Evolutionary conservation across 1,140 invertebrate species (phyloP).

Genomic region (Cydia amplana): DNA sequence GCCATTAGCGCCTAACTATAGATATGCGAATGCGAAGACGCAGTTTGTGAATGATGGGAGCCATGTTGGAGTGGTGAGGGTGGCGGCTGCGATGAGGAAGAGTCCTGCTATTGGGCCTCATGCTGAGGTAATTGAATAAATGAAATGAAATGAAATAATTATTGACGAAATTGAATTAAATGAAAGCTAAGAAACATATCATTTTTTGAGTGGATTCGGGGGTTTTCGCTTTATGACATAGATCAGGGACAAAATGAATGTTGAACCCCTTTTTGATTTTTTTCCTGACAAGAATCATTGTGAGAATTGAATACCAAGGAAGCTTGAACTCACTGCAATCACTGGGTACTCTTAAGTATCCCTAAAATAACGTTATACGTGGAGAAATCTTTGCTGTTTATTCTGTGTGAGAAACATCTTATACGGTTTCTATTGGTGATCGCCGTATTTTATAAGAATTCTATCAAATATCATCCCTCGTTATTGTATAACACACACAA

Average conservation of each 20-base stretch:
- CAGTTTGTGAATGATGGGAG: slow-evolving; percentile 69
- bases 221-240: no score
- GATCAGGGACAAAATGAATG: no score
- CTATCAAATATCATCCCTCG: background rate
- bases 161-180: background rate
- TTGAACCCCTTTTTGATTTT: no score
- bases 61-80: slow-evolving; percentile 61
- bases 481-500: background rate
- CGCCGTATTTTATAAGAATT: background rate
- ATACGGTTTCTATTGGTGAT: background rate
- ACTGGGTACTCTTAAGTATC: background rate
- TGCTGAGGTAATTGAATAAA: slow-evolving; percentile 53
- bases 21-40: slow-evolving; percentile 78
- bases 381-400: background rate
- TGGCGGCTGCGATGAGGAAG: slow-evolving; percentile 64
- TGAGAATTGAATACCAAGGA: no score
- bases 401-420: background rate
- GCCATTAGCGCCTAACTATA: slow-evolving; percentile 80
- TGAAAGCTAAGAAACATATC: no score
- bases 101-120: slow-evolving; percentile 65
- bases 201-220: no score
- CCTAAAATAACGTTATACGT: background rate
- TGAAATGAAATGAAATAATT: background rate
- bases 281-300: no score
- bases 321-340: no score